Percentiles rank a stretch among this genome's conserved stretches.
These are phyloP conservation scores for Pristis pectinata DNA, from an alignment of 2,797 vertebrate species.

Conservation along the genomic window DNA sequence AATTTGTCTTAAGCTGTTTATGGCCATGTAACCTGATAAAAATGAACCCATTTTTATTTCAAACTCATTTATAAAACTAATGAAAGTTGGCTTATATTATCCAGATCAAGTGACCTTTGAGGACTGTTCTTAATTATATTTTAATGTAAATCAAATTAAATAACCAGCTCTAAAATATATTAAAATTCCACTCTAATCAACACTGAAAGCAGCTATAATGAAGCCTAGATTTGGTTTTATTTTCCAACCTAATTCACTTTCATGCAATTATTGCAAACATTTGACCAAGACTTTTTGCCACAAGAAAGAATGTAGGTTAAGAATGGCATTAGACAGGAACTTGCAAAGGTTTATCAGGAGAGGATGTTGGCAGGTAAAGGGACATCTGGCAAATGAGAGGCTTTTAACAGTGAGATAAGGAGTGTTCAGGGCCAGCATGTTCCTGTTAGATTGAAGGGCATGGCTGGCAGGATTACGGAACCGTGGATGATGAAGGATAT, in stretches of 20 bases:
- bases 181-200: background rate
- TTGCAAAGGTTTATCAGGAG: no score
- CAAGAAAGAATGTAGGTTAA: background rate
- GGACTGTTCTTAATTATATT: background rate
- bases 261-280: background rate
- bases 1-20: background rate
- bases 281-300: background rate
- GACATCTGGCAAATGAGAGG: no score
- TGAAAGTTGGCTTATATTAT: background rate
- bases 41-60: background rate
- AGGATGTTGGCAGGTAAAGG: no score
- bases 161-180: background rate
- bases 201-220: background rate
- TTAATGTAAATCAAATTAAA: background rate
- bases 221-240: background rate
- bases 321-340: no score
- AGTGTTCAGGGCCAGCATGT: no score
- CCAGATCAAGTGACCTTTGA: background rate
- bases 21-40: background rate
- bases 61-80: background rate
- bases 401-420: no score
- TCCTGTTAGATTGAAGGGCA: no score
- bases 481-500: no score
- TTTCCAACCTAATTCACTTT: background rate
- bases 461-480: no score